Evolutionary conservation across 2,888 invertebrate genomes (phyloP).

Genomic region (Penaeus monodon): DNA sequence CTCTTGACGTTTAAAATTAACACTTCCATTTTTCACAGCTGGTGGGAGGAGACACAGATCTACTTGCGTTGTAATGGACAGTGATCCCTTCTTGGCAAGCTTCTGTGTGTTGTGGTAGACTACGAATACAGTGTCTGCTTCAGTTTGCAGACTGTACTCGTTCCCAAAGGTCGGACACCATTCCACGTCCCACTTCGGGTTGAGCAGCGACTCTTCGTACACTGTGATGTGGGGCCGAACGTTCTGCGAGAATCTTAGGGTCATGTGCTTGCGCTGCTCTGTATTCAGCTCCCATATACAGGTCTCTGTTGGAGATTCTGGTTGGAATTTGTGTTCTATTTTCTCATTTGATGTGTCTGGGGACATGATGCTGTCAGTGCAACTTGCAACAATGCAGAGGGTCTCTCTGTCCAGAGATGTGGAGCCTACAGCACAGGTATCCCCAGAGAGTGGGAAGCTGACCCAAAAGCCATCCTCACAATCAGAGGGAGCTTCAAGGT

Average conservation of each 20-base stretch:
- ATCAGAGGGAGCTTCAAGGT: conserved; percentile 11
- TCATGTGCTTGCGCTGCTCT: conserved; percentile 45
- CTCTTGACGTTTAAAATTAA: conserved; percentile 41
- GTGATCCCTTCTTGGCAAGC: conserved; percentile 36
- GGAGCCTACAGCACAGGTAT: conserved; percentile 41
- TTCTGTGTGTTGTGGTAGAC: conserved; percentile 46
- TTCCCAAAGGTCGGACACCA: conserved; percentile 49
- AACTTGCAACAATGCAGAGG: conserved; percentile 43
- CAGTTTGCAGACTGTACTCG: conserved; percentile 40
- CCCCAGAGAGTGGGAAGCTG: conserved; percentile 36
- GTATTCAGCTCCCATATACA: conserved; percentile 60
- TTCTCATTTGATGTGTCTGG: conserved; percentile 32
- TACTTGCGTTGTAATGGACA: conserved; percentile 42
- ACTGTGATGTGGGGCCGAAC: conserved; percentile 51
- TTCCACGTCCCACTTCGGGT: conserved; percentile 57
- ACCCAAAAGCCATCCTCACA: conserved; percentile 43
- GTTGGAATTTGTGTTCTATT: conserved; percentile 42
- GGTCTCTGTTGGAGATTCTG: conserved; percentile 15
- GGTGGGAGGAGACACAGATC: conserved; percentile 50
- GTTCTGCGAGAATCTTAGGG: conserved; percentile 37
- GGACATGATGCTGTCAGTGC: conserved; percentile 38
- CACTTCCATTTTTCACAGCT: conserved; percentile 40
- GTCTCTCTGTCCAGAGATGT: conserved; percentile 22
- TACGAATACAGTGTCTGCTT: conserved; percentile 47
- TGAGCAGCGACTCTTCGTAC: conserved; percentile 52